Evolutionary conservation across 1,140 invertebrate genomes (phyloP).

Genomic region (Arion vulgaris): DNA sequence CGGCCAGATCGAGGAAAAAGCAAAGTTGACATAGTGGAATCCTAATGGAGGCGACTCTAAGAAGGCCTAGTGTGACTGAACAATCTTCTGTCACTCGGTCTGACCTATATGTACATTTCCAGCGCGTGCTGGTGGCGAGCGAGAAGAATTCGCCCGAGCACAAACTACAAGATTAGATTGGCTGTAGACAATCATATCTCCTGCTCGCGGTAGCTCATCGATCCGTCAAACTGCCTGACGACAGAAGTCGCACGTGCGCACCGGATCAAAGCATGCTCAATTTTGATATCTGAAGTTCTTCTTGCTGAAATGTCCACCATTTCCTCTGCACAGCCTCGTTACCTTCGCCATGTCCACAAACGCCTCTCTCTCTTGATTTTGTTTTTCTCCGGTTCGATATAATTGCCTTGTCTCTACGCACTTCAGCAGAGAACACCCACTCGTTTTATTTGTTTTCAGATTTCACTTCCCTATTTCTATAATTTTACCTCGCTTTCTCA

Average conservation of each 20-base stretch:
- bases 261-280: conserved; percentile 5
- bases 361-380: neutral
- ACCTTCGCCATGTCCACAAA: neutral
- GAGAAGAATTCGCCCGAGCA: neutral
- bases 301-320: neutral
- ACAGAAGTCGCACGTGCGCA: conserved; percentile 3
- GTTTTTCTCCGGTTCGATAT: neutral
- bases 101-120: neutral
- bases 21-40: neutral
- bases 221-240: neutral
- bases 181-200: conserved; percentile 2
- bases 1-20: neutral
- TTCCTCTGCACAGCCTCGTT: conserved; percentile 8
- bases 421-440: neutral
- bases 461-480: neutral
- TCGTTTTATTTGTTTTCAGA: neutral
- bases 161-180: neutral
- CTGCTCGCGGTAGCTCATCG: conserved; percentile 1
- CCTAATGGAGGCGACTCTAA: neutral
- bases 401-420: no score
- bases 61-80: neutral
- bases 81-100: neutral
- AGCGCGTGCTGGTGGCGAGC: neutral
- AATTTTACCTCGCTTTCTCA: neutral
- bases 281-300: neutral